Evolutionary conservation across 2,888 invertebrate genomes (phyloP), one percentile per base, ranked within the genome.

Genomic region (Stenolophus ochropezus): DNA sequence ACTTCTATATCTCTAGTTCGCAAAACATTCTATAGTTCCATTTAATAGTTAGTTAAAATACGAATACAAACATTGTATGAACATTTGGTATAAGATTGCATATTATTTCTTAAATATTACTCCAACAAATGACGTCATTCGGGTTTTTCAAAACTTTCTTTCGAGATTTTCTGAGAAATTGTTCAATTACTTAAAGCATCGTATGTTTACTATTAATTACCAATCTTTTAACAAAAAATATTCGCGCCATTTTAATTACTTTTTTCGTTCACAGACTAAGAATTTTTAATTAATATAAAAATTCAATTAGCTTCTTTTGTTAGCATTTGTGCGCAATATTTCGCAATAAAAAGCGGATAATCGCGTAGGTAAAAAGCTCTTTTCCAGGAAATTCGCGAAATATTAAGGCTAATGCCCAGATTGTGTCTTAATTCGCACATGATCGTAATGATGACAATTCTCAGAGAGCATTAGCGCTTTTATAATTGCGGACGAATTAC

Each of bases 381-480:
- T 56, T 56, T 18, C 58, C 18, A 18, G 33, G 33, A 69, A 69
- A 69, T 69, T 33, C 65, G 65, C 65, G 33, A 33, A 69, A 27
- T 27, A 69, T 69, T 65, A 65, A 69, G 18, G 65, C 33, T 69
- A 69, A 69, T 69, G 65, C 27, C 27, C 65, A 69, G n/a, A 27
- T 69, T 8, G 65, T 33, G 61, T 47, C 23, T 78, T 61, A 78
- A 65, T 78, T 23, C 49, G 61, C 47, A 33, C 77, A 56, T 49
- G 49, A 49, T 47, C 51, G 25, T 76, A 76, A 77, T 20, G 47
- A 78, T 78, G 78, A 78, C 23, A 65, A 58, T 78, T 78, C 51
- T 65, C 8, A 51, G 65, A 74, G 23, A 23, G 53, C 51, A 51
- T 51, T 74, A 74, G 74, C 61, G 33, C 78, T 61, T 65, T 78